Evolutionary conservation across 1,140 invertebrate species (phyloP), one percentile per base, ranked within the genome.

Genomic region (Maconellicoccus hirsutus): DNA sequence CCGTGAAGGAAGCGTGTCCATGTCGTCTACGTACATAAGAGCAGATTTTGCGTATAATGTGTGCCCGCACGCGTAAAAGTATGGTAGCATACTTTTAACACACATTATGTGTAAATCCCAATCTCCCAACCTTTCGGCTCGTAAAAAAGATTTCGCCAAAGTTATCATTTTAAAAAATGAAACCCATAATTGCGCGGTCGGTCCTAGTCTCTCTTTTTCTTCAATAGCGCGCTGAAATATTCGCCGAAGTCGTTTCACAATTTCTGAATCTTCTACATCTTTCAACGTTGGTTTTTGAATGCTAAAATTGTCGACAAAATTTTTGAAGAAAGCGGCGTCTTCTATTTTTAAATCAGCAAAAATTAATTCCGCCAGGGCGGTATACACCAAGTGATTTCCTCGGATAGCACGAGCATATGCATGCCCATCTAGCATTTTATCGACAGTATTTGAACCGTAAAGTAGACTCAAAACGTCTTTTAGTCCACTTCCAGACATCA

Each of bases 141-240:
- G 73, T 75, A 82, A 75, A 66, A 82, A 82, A 70, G 77, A 71
- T 70, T 74, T 72, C n/a, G 78, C 70, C 73, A 81, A 74, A 69
- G 76, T 71, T 25, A 79, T 72, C 78, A 79, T 79, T 70, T 79
- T 66, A 71, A 82, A 79, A 73, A 81, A 81, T 76, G 81, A 78
- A 21, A 78, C 70, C 80, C 79, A 82, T 29, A 81, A 74, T 69
- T 79, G 71, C 73, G 79, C 76, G 42, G 79, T 81, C 12, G 73
- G 76, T 72, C 78, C 78, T 72, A 66, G 73, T 70, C 72, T 76
- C 77, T 78, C 75, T 21, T 76, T 70, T 52, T 10, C 59, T 2
- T 27, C 39, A 14, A 71, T 23, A 26, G 25, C n/a, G 33, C 42
- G 25, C 23, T 12, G 21, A 42, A 33, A 10, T 27, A 26, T 66